Evolutionary conservation across 2,113 vertebrate species (phyloP).

Genomic region (Caranx ignobilis): DNA sequence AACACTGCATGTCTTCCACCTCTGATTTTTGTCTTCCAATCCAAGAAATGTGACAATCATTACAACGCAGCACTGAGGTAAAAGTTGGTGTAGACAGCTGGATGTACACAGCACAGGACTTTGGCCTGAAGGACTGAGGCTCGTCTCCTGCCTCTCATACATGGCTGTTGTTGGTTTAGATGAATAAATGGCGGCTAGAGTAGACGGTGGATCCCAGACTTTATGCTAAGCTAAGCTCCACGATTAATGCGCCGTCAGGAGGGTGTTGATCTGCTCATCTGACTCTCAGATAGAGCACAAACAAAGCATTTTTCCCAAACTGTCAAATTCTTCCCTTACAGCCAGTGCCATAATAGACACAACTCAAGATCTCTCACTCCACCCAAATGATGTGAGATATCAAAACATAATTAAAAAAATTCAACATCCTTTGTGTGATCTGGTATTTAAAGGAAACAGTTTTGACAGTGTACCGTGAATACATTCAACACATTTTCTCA

Average conservation of each 20-base stretch:
- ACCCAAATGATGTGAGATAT: constrained; percentile 1
- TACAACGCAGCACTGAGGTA: too few relatives aligned
- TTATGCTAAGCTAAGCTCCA: background rate
- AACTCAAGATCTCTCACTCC: background rate
- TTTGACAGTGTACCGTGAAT: background rate
- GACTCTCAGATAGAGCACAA: background rate
- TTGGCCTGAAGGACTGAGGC: background rate
- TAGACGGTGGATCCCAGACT: background rate
- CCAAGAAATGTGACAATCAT: background rate
- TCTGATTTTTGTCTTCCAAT: background rate
- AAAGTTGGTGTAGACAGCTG: background rate
- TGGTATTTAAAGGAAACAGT: background rate
- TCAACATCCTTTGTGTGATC: background rate
- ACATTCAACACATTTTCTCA: too few relatives aligned
- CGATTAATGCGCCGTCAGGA: background rate
- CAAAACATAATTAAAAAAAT: background rate
- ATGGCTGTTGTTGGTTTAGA: background rate
- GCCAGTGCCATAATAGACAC: background rate
- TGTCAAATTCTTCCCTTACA: background rate
- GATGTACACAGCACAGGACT: background rate
- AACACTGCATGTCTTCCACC: background rate
- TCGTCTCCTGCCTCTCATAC: background rate
- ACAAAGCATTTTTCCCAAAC: background rate
- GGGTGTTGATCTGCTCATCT: background rate
- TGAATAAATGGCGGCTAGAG: background rate